These are phyloP conservation scores for Delphinapterus leucas DNA, from an alignment of 2,113 vertebrate species.

Conservation along the genomic window DNA sequence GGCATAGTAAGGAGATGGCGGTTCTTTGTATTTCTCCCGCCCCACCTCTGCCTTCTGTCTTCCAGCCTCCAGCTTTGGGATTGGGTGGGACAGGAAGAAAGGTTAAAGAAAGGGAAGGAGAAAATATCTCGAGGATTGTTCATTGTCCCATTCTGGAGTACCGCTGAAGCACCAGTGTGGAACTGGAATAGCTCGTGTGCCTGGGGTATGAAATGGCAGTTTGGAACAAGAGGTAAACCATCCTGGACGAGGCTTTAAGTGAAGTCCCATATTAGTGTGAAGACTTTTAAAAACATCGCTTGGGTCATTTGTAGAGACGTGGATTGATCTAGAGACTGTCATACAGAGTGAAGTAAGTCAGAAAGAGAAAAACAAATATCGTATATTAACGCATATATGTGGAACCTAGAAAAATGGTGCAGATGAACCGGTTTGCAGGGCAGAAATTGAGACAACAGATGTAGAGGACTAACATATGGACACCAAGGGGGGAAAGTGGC, in stretches of 20 bases:
- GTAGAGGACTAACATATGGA: too few species aligned
- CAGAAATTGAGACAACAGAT: too few species aligned
- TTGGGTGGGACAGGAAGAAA: not conserved
- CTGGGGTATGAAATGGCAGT: not conserved
- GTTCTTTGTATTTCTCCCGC: not conserved
- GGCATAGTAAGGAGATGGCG: rapidly evolving
- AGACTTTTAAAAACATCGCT: not conserved
- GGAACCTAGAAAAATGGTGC: too few species aligned
- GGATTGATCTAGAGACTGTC: too few species aligned
- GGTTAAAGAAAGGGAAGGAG: not conserved
- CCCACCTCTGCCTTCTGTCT: not conserved
- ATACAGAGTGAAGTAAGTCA: too few species aligned
- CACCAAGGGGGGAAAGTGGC: too few species aligned
- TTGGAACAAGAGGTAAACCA: rapidly evolving
- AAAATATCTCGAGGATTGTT: not conserved
- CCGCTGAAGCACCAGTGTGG: rapidly evolving
- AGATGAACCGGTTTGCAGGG: too few species aligned
- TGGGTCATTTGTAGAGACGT: too few species aligned
- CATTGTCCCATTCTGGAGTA: not conserved
- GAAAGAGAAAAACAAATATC: too few species aligned
- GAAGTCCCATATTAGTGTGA: rapidly evolving
- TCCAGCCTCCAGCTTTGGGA: not conserved
- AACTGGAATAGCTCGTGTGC: not conserved
- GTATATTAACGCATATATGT: too few species aligned
- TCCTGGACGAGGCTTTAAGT: not conserved